Evolutionary conservation across 2,797 vertebrate genomes (phyloP), one percentile per base, ranked within the genome.

Genomic region (Tragelaphus eurycerus): DNA sequence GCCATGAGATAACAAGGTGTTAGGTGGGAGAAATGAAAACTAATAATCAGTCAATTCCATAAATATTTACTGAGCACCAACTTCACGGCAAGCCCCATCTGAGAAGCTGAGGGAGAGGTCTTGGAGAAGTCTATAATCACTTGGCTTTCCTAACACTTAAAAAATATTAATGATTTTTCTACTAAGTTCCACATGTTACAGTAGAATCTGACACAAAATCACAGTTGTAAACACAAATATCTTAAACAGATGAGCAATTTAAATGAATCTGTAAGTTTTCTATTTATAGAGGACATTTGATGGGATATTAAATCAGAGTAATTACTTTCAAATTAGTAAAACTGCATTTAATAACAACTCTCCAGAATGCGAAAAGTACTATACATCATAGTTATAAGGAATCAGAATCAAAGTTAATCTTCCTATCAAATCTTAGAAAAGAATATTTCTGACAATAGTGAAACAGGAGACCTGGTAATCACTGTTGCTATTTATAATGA

Each of bases 251-350:
- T 1, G 95, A 92, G 34, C 25, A 97, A 89, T 85, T 95, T 94
- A 96, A 93, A 94, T 89, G 15, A 95, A 94, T 85, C 60, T 95
- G 3, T 60, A 95, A 93, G 48, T 87, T 96, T 81, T 92, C 93
- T 46, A 93, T 91, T 79, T 71, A 76, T n/a, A 93, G 55, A 52
- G 76, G 25, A 38, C 59, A 94, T 48, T 12, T 89, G 14, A 27
- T 17, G 46, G 13, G 43, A 34, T 91, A 83, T 38, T 86, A 86
- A 94, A 95, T 91, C 27, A 87, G 23, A 96, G 16, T 38, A 93
- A 91, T 93, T 43, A 85, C 48, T 93, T 97, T 93, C 34, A 96
- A 93, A 95, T 78, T 62, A 97, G 87, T 86, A 93, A 96, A 96
- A 87, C 19, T 54, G 87, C 81, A 91, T 71, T 97, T 96, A 96